A percentile compares a stretch with the other conserved stretches of the same genome.
Conservation (phyloP, 2,888 invertebrate genomes). For the Julus scandinavius region DNA sequence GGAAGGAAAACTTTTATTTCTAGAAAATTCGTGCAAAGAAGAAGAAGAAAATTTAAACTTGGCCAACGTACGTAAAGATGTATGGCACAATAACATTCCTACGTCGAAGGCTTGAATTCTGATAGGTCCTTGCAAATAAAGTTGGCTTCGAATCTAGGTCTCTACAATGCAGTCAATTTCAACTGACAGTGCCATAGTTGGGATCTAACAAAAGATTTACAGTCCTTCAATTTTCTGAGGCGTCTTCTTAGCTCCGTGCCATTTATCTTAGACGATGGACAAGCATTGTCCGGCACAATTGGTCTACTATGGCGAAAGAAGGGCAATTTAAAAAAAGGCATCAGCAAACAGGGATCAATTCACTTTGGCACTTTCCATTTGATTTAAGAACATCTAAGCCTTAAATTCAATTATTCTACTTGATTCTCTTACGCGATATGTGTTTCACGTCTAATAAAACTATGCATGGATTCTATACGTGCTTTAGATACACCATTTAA, state of each 20-base stretch:
- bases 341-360: constrained; percentile 51
- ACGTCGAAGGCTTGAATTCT: constrained; percentile 37
- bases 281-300: constrained; percentile 47
- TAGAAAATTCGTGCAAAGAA: background rate
- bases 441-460: constrained; percentile 9
- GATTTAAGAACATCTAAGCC: constrained; percentile 48
- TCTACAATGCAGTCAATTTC: constrained; percentile 49
- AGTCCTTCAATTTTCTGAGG: constrained; percentile 49
- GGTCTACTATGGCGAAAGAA: constrained; percentile 19
- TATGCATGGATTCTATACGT: background rate
- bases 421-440: constrained; percentile 46
- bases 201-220: constrained; percentile 51
- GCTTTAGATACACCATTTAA: background rate
- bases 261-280: constrained; percentile 51
- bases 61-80: constrained; percentile 36
- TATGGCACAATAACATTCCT: constrained; percentile 36
- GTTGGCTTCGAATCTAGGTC: constrained; percentile 29
- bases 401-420: constrained; percentile 50
- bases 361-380: constrained; percentile 48
- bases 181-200: constrained; percentile 49
- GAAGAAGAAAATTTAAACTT: constrained; percentile 6
- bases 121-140: constrained; percentile 34
- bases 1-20: constrained; percentile 43
- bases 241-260: constrained; percentile 47
- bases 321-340: constrained; percentile 44